Conservation (phyloP, 2,888 invertebrate genomes). For the Apodemia hepburni region DNA sequence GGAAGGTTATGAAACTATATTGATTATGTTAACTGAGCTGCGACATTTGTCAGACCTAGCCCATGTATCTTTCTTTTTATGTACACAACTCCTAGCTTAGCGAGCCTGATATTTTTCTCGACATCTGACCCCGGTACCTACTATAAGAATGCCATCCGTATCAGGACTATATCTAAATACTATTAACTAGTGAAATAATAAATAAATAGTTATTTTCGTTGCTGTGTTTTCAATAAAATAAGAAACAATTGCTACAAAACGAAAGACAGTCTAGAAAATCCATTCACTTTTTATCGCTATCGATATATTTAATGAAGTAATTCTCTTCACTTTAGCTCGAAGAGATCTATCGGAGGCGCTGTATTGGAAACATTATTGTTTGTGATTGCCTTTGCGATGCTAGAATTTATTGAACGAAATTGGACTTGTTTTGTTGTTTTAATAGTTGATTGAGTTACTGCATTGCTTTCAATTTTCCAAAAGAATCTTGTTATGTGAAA, state of each 20-base stretch:
- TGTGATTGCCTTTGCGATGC: conserved; percentile 28
- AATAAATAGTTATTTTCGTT: not conserved
- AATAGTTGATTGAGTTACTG: conserved; percentile 47
- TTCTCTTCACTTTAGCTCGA: conserved; percentile 16
- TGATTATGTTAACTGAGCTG: too few relatives aligned
- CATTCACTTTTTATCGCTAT: not conserved
- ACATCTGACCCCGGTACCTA: too few relatives aligned
- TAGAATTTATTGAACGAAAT: conserved; percentile 43
- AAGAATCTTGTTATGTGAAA: not conserved
- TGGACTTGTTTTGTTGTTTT: conserved; percentile 42
- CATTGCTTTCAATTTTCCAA: conserved; percentile 14
- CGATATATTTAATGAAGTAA: conserved; percentile 9
- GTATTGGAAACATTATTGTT: conserved; percentile 28
- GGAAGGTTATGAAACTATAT: too few relatives aligned
- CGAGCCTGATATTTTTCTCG: too few relatives aligned
- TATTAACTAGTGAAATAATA: too few relatives aligned
- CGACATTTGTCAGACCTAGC: too few relatives aligned
- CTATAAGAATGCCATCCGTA: too few relatives aligned
- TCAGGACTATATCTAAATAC: too few relatives aligned
- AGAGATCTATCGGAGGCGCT: conserved; percentile 22
- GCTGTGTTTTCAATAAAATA: not conserved
- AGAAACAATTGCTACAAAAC: not conserved
- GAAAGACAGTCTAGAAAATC: not conserved
- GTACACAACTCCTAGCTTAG: too few relatives aligned
- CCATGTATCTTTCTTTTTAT: too few relatives aligned